Evolutionary conservation across 2,113 vertebrate species (phyloP), one percentile per base, ranked within the genome.

Genomic region (Terrapene triunguis): DNA sequence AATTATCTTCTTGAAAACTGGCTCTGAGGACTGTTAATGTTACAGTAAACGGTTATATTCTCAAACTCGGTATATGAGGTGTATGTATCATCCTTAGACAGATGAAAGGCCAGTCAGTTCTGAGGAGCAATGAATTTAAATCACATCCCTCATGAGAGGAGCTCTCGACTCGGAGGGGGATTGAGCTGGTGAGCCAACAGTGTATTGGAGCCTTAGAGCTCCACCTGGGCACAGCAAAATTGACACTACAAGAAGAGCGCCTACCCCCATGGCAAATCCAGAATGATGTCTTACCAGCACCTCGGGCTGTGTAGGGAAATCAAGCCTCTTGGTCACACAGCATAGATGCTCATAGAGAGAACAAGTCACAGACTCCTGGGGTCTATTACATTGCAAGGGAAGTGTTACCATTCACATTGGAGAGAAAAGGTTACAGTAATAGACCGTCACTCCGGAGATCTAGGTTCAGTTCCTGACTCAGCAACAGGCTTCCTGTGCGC

Each of bases 81-180:
- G 22, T 16, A 44, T 10, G 9, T 44, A 6, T 13, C 53, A 25
- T 21, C 32, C 54, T 84, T 59, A 92, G 92, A 89, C 1, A n/a
- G 6, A 7, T 1, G 5, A 0, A 54, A 81, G 13, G 7, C 11
- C 32, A 80, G 42, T 1, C 24, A 12, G 27, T 14, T 80, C 0
- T 1, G 32, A 80, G 32, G 5, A 90, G 17, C 3, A 51, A 85
- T 74, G 51, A 62, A 80, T 87, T 87, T 84, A 57, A 90, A 84
- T 21, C 19, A 29, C 47, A 24, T 5, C 0, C 4, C 59, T 87
- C 87, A 76, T 16, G 82, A 54, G 55, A n/a, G 42, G 1, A 11
- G 7, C 11, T n/a, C 57, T 53, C 57, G 10, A 0, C 35, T 59
- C 76, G 10, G 54, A 44, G 38, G 19, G 85, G 85, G 80, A 38